Evolutionary conservation across 2,797 vertebrate genomes (phyloP).

Genomic region (Gallinago nigripennis): DNA sequence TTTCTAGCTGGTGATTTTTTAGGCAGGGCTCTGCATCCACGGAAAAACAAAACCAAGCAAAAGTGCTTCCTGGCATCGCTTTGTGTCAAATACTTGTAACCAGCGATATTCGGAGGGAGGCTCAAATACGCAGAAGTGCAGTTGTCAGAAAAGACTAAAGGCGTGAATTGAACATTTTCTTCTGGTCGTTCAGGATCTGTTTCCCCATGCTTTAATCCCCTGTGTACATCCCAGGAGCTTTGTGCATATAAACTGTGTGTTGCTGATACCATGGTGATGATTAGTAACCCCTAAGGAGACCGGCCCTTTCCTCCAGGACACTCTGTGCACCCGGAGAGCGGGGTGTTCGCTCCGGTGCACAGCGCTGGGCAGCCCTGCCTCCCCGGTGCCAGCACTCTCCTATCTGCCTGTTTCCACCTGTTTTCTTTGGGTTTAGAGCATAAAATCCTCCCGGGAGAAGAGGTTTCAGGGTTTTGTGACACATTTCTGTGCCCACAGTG

Average conservation of each 20-base stretch:
- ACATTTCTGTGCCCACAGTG: background rate
- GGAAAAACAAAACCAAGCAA: background rate
- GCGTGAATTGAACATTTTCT: slow-evolving; percentile 11
- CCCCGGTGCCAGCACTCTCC: background rate
- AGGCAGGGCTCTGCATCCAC: background rate
- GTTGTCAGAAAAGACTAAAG: background rate
- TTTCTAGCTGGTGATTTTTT: slow-evolving; percentile 48
- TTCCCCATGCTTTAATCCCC: background rate
- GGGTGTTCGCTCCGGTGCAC: background rate
- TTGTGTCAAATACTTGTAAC: background rate
- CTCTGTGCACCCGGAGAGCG: accelerated
- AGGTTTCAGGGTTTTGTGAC: background rate
- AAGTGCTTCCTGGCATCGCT: background rate
- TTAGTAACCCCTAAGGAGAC: background rate
- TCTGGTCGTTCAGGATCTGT: background rate
- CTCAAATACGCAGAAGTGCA: accelerated
- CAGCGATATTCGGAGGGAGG: accelerated
- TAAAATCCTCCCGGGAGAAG: background rate
- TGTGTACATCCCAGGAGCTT: background rate
- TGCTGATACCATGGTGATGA: background rate
- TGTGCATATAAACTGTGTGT: background rate
- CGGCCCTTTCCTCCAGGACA: background rate
- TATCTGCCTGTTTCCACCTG: background rate
- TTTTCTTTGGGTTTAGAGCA: background rate
- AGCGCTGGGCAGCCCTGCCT: background rate